These are phyloP conservation scores for Balanococcus diminutus DNA, from an alignment of 2,888 invertebrate species.

Conservation along the genomic window DNA sequence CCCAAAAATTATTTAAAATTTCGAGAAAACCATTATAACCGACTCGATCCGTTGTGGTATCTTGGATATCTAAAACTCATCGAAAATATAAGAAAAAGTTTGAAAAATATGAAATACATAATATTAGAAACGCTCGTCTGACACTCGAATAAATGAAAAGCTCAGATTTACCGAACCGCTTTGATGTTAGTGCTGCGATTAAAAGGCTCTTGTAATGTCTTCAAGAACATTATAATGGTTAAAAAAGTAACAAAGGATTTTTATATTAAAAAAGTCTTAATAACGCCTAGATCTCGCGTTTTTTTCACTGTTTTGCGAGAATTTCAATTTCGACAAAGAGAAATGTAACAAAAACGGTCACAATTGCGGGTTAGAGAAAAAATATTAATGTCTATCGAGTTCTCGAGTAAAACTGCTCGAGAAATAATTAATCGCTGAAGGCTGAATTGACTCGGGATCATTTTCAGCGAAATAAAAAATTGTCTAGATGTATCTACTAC, in stretches of 20 bases:
- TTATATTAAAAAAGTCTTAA: slow-evolving; percentile 45
- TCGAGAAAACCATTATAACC: too few species aligned
- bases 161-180: slow-evolving; percentile 43
- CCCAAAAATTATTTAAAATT: too few species aligned
- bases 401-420: neutral
- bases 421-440: slow-evolving; percentile 47
- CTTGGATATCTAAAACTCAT: neutral
- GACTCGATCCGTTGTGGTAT: neutral
- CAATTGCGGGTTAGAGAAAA: slow-evolving; percentile 31
- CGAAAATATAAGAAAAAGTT: slow-evolving; percentile 19
- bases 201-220: slow-evolving; percentile 48
- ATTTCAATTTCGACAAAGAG: slow-evolving; percentile 49
- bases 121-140: slow-evolving; percentile 38
- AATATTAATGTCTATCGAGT: slow-evolving; percentile 37
- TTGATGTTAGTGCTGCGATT: slow-evolving; percentile 46
- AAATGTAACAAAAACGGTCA: slow-evolving; percentile 24
- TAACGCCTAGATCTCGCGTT: slow-evolving; percentile 50
- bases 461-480: neutral
- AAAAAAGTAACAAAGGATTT: slow-evolving; percentile 49
- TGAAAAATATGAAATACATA: slow-evolving; percentile 37
- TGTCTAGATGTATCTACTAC: neutral
- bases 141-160: slow-evolving; percentile 52
- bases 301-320: slow-evolving; percentile 16
- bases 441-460: slow-evolving; percentile 18
- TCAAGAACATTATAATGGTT: slow-evolving; percentile 50